Evolutionary conservation across 2,113 vertebrate species (phyloP).

Genomic region (Ailuropoda melanoleuca): DNA sequence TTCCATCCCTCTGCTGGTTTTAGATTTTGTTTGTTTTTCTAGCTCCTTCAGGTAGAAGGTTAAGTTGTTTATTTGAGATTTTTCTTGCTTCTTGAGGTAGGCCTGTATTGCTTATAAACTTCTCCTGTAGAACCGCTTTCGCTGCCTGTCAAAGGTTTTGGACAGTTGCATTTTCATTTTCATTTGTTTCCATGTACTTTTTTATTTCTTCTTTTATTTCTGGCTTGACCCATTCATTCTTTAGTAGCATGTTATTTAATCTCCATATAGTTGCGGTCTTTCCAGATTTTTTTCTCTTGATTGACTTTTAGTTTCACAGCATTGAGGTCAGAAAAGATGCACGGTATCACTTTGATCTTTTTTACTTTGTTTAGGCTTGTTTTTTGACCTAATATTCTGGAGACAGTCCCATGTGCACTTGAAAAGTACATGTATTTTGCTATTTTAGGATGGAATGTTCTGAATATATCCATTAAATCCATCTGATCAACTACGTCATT

Average conservation of each 20-base stretch:
- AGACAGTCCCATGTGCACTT: background rate
- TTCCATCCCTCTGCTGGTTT: no score
- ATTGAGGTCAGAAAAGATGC: background rate
- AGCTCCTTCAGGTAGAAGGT: no score
- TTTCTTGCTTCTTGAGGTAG: no score
- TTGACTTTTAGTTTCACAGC: background rate
- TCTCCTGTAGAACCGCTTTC: background rate
- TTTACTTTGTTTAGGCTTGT: background rate
- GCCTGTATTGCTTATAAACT: background rate
- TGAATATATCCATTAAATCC: background rate
- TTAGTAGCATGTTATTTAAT: background rate
- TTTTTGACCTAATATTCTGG: background rate
- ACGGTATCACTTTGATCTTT: background rate
- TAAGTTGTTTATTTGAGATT: no score
- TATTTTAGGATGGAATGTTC: background rate
- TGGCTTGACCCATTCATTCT: background rate
- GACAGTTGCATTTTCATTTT: background rate
- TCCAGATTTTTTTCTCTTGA: no score
- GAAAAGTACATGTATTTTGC: background rate
- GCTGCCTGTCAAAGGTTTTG: background rate
- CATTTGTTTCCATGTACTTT: background rate
- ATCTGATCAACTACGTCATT: background rate
- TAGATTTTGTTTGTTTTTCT: no score
- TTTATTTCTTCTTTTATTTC: background rate
- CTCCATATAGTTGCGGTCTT: background rate